phyloP scores from a whole-genome alignment of 2,888 invertebrate species.

The Mesorhabditis sp. region DNA sequence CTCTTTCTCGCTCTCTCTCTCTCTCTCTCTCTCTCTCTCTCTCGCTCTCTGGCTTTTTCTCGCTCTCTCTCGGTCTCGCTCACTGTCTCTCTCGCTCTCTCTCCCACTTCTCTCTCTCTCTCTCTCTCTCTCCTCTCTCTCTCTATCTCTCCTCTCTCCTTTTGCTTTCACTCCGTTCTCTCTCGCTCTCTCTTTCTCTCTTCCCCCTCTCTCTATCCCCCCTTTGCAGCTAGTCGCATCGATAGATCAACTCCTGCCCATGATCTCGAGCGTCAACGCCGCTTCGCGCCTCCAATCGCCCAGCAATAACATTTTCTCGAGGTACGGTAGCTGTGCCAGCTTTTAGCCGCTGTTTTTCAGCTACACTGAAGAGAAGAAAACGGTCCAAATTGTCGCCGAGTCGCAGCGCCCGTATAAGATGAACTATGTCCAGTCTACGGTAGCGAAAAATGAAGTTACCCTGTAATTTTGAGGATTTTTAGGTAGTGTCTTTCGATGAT shows the following conservation, averaged over 20 bases:
- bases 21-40: no score
- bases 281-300: conserved; percentile 1
- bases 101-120: no score
- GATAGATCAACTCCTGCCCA: conserved; percentile 49
- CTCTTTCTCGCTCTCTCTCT: no score
- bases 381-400: conserved; percentile 64
- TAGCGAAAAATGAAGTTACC: background rate
- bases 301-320: background rate
- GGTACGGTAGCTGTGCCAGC: background rate
- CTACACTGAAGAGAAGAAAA: conserved; percentile 10
- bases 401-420: conserved; percentile 95
- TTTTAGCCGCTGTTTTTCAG: background rate
- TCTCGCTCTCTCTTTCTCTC: no score
- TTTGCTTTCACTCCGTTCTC: no score
- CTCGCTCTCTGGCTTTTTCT: no score
- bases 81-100: no score
- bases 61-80: no score
- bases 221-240: conserved; percentile 36
- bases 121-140: no score
- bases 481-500: conserved; percentile 76
- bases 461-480: conserved; percentile 7
- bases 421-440: conserved; percentile 54
- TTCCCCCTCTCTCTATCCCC: no score
- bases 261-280: conserved; percentile 40
- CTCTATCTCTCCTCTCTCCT: no score